These are phyloP conservation scores for Petaurus breviceps DNA, from an alignment of 2,113 vertebrate genomes.

Conservation along the genomic window DNA sequence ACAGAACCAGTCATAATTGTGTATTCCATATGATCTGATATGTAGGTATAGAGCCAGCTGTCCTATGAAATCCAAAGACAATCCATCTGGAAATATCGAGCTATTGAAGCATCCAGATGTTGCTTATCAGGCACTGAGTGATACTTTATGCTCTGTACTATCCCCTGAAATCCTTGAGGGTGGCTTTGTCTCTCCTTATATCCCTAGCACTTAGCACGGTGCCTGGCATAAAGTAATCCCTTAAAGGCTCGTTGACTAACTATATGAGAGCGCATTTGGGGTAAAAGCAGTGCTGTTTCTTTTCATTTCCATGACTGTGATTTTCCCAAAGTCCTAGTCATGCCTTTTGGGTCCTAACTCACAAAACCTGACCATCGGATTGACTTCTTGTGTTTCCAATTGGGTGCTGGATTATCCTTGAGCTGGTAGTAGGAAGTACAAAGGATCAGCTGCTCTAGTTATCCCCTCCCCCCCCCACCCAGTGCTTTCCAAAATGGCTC, in stretches of 20 bases:
- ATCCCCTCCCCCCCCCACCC: constrained; percentile 9
- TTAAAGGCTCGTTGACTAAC: background rate
- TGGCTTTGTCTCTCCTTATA: background rate
- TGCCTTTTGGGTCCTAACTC: background rate
- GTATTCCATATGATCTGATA: background rate
- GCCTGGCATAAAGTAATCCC: background rate
- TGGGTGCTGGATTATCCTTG: background rate
- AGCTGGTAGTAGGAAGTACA: background rate
- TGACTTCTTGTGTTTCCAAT: background rate
- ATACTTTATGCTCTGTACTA: background rate
- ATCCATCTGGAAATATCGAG: constrained; percentile 31
- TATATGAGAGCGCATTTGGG: background rate
- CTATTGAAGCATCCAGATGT: background rate
- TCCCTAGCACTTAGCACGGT: background rate
- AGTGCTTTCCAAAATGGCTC: background rate
- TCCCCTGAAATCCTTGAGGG: background rate
- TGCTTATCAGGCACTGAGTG: background rate
- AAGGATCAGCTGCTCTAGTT: background rate
- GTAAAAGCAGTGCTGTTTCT: background rate
- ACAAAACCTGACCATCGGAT: background rate
- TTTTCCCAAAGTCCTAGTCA: background rate
- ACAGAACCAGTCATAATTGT: constrained; percentile 20
- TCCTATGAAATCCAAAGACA: constrained; percentile 25
- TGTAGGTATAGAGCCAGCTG: constrained; percentile 18
- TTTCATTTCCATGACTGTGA: background rate